Evolutionary conservation across 1,140 invertebrate genomes (phyloP).

Genomic region (Ceratina japonica): DNA sequence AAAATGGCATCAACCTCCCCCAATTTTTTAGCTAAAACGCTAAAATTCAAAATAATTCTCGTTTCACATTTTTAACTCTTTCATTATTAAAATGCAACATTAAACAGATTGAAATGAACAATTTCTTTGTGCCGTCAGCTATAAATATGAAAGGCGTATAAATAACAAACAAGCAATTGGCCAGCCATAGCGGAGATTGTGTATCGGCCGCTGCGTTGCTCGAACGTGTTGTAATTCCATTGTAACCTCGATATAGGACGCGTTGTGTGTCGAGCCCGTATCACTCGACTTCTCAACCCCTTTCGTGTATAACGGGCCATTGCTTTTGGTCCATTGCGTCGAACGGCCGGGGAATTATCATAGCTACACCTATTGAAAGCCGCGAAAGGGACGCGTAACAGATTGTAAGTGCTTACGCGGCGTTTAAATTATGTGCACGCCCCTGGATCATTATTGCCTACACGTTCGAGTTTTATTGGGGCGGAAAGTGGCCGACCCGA

Average conservation of each 20-base stretch:
- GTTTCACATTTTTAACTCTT: no score
- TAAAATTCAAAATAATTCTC: no score
- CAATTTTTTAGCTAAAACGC: no score
- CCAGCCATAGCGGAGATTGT: no score
- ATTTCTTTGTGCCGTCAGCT: no score
- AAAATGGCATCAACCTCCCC: no score
- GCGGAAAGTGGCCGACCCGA: neutral
- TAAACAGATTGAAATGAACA: no score
- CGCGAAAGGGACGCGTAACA: neutral
- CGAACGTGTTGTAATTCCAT: neutral
- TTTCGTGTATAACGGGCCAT: neutral
- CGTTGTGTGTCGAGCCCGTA: neutral
- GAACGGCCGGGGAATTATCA: neutral
- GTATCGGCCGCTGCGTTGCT: neutral
- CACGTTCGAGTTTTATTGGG: constrained; percentile 26
- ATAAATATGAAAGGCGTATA: no score
- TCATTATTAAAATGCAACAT: no score
- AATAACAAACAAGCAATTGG: no score
- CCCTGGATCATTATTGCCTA: constrained; percentile 13
- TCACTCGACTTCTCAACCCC: neutral
- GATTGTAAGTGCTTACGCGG: constrained; percentile 18
- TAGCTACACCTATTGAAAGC: neutral
- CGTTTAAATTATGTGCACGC: neutral
- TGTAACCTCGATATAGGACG: neutral
- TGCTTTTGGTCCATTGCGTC: constrained; percentile 6